Evolutionary conservation across 1,140 invertebrate genomes (phyloP), one percentile per base, ranked within the genome.

Genomic region (Zophobas morio): DNA sequence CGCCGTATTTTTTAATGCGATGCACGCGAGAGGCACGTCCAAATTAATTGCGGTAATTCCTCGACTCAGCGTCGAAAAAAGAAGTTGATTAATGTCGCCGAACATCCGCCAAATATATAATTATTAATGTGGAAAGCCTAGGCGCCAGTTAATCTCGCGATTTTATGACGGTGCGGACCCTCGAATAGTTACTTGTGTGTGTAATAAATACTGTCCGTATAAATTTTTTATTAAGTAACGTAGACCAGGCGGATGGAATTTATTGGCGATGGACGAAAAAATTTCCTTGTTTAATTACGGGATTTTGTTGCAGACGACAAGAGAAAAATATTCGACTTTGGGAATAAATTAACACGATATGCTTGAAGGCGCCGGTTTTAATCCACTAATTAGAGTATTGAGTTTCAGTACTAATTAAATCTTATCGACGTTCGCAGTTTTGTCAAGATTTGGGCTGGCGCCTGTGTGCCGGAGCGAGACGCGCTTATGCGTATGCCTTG

Each of bases 41-140:
- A n/a, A 66, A 66, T 66, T 66, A 66, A 66, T 66, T 33, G 60
- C 20, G 37, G 39, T 66, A 42, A 66, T 66, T 66, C 39, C 39
- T 46, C 60, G 37, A 66, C 60, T 66, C 37, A 66, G 42, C 60
- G 35, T 57, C 54, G 60, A 20, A 66, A 66, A 66, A 60, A 6
- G n/a, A 46, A 33, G 60, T 66, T 20, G 60, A 66, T 66, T 66
- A 66, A 66, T 66, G 60, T 42, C 39, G 60, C 20, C 39, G 60
- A 66, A 66, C 37, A 66, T 32, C n/a, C 60, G 39, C 60, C 60
- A 66, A 66, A 66, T 66, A 40, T 66, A 66, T 66, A 66, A 66
- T 66, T 66, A 66, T 42, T 32, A 32, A 66, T 42, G 60, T 66
- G 60, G 40, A 66, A 66, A 42, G 39, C 3, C 39, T 42, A 32